phyloP scores from a whole-genome alignment of 2,113 vertebrate species.

The Echinops telfairi region DNA sequence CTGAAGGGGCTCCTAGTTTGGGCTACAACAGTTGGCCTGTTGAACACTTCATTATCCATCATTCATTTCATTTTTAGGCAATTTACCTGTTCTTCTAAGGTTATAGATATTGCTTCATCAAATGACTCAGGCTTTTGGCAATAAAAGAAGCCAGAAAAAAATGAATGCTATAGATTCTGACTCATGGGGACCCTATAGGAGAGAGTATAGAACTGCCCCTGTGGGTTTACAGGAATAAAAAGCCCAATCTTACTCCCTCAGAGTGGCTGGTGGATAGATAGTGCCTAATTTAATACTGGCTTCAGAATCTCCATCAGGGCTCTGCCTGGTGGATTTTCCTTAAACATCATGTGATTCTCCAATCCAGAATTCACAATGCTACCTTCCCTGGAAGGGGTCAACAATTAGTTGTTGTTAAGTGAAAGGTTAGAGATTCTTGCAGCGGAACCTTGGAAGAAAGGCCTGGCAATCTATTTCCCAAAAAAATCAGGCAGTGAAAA shows the following conservation, averaged over 20 bases:
- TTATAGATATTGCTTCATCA: constrained; percentile 19
- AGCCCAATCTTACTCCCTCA: too few relatives aligned
- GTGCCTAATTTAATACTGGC: too few relatives aligned
- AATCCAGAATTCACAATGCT: neutral
- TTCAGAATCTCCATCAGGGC: neutral
- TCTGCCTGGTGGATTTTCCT: neutral
- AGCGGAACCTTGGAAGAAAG: too few relatives aligned
- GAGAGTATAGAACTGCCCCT: too few relatives aligned
- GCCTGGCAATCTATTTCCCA: too few relatives aligned
- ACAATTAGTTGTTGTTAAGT: neutral
- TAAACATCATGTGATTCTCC: neutral
- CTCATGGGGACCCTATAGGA: too few relatives aligned
- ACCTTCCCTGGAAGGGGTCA: neutral
- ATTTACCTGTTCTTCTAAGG: neutral
- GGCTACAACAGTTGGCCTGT: neutral
- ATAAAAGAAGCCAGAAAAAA: neutral
- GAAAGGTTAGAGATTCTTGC: neutral
- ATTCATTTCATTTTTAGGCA: neutral
- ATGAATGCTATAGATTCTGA: too few relatives aligned
- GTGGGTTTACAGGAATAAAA: too few relatives aligned
- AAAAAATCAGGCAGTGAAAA: too few relatives aligned
- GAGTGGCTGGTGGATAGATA: neutral
- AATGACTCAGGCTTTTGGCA: constrained; percentile 34
- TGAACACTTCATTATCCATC: neutral
- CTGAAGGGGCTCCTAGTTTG: neutral